Percentiles rank a stretch among this genome's conserved stretches.
Evolutionary conservation across 2,888 invertebrate genomes (phyloP).

Genomic region (Ypsolopha scabrella): DNA sequence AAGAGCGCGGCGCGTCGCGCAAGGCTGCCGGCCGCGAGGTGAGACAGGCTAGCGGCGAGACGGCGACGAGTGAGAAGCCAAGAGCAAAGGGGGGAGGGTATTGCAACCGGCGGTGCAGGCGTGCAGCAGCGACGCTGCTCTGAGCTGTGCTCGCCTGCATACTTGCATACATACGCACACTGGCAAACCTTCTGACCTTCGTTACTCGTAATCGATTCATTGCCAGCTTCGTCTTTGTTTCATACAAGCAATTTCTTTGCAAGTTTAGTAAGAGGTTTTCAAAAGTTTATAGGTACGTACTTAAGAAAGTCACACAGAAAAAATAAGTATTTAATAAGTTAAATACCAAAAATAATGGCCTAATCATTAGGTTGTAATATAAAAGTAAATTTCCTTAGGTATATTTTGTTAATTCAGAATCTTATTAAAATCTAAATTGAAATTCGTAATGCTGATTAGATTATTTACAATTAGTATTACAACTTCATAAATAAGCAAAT

Average conservation of each 20-base stretch:
- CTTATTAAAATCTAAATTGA: too few relatives aligned
- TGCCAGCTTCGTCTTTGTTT: slow-evolving; percentile 37
- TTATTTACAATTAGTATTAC: too few relatives aligned
- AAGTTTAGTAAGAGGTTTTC: not conserved
- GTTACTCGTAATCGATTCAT: slow-evolving; percentile 61
- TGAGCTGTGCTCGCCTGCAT: slow-evolving; percentile 61
- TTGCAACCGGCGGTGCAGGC: slow-evolving; percentile 69
- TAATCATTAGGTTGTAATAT: too few relatives aligned
- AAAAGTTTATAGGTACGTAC: too few relatives aligned
- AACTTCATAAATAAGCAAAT: too few relatives aligned
- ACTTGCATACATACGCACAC: slow-evolving; percentile 66
- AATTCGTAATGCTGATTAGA: too few relatives aligned
- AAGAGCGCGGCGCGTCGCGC: slow-evolving; percentile 71
- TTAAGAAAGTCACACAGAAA: too few relatives aligned
- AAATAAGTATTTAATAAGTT: too few relatives aligned
- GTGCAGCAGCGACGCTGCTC: slow-evolving; percentile 68
- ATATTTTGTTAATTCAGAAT: too few relatives aligned
- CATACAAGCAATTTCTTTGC: slow-evolving; percentile 8
- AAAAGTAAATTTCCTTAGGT: too few relatives aligned
- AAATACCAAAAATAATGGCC: too few relatives aligned
- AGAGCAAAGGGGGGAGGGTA: slow-evolving; percentile 69
- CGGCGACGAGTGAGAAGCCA: slow-evolving; percentile 67
- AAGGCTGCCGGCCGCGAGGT: slow-evolving; percentile 71
- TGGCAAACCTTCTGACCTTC: slow-evolving; percentile 62
- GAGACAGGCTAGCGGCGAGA: slow-evolving; percentile 70